phyloP scores from a whole-genome alignment of 2,113 vertebrate species.

The Gambusia affinis region DNA sequence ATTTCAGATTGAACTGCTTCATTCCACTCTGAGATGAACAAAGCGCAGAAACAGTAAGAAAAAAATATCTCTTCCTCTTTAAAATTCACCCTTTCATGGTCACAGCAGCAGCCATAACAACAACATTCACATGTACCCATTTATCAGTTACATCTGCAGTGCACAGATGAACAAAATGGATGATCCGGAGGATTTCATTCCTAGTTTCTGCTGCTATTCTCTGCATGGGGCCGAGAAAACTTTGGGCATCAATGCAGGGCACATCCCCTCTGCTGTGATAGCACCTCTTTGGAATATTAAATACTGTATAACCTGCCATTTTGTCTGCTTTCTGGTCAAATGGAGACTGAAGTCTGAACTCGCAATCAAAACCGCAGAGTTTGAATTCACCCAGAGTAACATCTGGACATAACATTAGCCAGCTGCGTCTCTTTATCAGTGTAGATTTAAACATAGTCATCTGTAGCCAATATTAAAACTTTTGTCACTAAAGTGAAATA shows the following conservation, averaged over 20 bases:
- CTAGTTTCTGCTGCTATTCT: slow-evolving; percentile 21
- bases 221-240: slow-evolving; percentile 37
- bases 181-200: slow-evolving; percentile 36
- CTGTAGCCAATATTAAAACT: background rate
- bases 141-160: slow-evolving; percentile 37
- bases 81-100: slow-evolving; percentile 14
- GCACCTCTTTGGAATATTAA: slow-evolving; percentile 47
- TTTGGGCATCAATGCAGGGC: slow-evolving; percentile 28
- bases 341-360: slow-evolving; percentile 32
- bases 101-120: slow-evolving; percentile 2
- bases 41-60: slow-evolving; percentile 19
- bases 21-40: slow-evolving; percentile 22
- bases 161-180: slow-evolving; percentile 15
- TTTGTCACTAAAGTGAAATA: background rate
- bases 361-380: slow-evolving; percentile 11
- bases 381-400: slow-evolving; percentile 13
- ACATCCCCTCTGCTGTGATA: slow-evolving; percentile 25
- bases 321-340: slow-evolving; percentile 31
- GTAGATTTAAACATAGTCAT: background rate
- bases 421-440: background rate
- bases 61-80: slow-evolving; percentile 5
- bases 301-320: slow-evolving; percentile 37
- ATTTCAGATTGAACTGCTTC: slow-evolving; percentile 48
- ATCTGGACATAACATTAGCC: background rate
- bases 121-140: background rate